Conservation (phyloP, 2,797 vertebrate genomes). For the Hybognathus amarus region DNA sequence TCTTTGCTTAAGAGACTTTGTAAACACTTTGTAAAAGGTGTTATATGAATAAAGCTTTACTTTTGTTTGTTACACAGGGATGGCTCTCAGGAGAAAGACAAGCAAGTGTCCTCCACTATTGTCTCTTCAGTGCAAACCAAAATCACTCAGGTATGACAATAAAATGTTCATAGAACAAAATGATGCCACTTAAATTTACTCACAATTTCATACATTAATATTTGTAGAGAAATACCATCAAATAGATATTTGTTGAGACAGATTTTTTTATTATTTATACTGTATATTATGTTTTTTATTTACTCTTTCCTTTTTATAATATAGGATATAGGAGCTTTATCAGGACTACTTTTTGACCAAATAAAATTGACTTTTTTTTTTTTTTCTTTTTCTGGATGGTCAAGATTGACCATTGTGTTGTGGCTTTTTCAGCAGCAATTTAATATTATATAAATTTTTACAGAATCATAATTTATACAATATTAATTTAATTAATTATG, state of each 20-base stretch:
- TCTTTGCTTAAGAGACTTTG: background rate
- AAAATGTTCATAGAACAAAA: background rate
- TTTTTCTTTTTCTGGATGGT: background rate
- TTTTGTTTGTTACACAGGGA: conserved; percentile 76
- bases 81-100: conserved; percentile 94
- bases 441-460: no score
- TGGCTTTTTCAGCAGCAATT: background rate
- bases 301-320: background rate
- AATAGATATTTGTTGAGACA: background rate
- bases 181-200: background rate
- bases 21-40: background rate
- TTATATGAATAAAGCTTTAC: background rate
- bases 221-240: background rate
- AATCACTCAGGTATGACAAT: conserved; percentile 93
- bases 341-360: background rate
- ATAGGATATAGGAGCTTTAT: background rate
- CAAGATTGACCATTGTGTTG: background rate
- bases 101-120: conserved; percentile 90
- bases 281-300: no score
- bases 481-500: no score
- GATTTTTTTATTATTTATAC: background rate
- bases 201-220: background rate
- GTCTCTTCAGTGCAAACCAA: conserved; percentile 97
- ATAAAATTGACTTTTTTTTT: background rate
- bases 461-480: no score